phyloP scores from a whole-genome alignment of 2,113 vertebrate species.

The Ramphastos sulfuratus region DNA sequence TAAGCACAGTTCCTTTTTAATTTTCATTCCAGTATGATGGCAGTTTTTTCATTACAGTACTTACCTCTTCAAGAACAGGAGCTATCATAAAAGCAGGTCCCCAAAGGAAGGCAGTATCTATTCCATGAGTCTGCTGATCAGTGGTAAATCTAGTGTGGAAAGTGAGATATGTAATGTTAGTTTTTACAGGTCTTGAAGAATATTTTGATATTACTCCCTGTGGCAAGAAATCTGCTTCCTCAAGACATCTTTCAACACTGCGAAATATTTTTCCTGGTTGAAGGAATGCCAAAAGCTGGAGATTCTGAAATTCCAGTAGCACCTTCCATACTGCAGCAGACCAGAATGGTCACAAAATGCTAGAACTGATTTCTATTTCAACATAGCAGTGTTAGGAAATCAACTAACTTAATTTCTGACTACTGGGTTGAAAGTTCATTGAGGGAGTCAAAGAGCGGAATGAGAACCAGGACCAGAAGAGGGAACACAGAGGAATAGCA shows the following conservation, averaged over 20 bases:
- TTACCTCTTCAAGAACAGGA: slow-evolving; percentile 64
- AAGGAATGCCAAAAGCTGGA: neutral
- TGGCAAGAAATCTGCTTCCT: neutral
- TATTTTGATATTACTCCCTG: neutral
- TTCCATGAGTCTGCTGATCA: slow-evolving; percentile 53
- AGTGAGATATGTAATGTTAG: neutral
- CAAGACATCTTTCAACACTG: neutral
- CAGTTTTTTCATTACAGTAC: slow-evolving; percentile 40
- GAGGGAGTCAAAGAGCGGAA: neutral
- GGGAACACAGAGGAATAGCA: neutral
- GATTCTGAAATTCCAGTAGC: neutral
- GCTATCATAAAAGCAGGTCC: slow-evolving; percentile 63
- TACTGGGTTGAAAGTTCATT: neutral
- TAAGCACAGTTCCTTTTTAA: neutral
- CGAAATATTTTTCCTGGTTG: neutral
- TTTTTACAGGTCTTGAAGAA: neutral
- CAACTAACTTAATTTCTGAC: neutral
- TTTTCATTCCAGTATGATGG: neutral
- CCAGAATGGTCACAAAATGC: neutral
- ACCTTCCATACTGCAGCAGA: neutral
- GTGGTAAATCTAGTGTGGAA: slow-evolving; percentile 58
- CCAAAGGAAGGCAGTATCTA: slow-evolving; percentile 70
- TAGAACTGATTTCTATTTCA: neutral
- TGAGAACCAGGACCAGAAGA: neutral
- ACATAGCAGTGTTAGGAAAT: neutral